Evolutionary conservation across 1,140 invertebrate species (phyloP).

Genomic region (honey bee (Apis mellifera)): Amel_HAv3.1 CM009931.2:9752501-9753000

Average conservation of each 20-base stretch:
- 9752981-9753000: slow-evolving; percentile 31
- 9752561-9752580: background rate
- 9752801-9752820: background rate
- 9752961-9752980: background rate
- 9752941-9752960: background rate
- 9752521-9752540: background rate
- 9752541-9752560: background rate
- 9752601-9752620: slow-evolving; percentile 2
- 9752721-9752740: slow-evolving; percentile 11
- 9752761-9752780: slow-evolving; percentile 12
- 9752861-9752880: background rate
- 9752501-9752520: background rate
- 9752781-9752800: background rate
- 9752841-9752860: background rate
- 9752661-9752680: background rate
- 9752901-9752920: background rate
- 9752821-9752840: background rate
- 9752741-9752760: background rate
- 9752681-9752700: slow-evolving; percentile 21
- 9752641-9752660: background rate
- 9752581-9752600: slow-evolving; percentile 6
- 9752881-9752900: background rate
- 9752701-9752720: background rate
- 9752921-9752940: background rate
- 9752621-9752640: background rate